Evolutionary conservation across 2,888 invertebrate genomes (phyloP).

Genomic region (Escarpia spicata): DNA sequence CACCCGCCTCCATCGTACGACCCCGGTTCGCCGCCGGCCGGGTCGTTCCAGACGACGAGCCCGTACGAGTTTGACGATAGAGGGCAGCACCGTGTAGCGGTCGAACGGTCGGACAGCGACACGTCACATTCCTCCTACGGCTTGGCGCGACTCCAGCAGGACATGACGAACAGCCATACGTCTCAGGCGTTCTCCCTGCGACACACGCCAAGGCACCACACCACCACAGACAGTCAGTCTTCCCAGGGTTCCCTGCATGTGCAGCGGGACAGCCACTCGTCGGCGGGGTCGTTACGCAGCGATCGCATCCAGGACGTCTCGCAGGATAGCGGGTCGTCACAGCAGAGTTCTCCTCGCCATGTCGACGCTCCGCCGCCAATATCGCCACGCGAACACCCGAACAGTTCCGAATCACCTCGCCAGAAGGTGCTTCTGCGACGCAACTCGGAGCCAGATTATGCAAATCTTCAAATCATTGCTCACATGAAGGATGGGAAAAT

Average conservation of each 20-base stretch:
- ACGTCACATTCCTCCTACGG: conserved; percentile 60
- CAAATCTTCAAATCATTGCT: conserved; percentile 46
- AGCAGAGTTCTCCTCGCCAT: conserved; percentile 28
- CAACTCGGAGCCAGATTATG: conserved; percentile 60
- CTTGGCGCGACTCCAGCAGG: conserved; percentile 37
- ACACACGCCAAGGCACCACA: conserved; percentile 30
- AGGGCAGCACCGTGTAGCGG: conserved; percentile 6
- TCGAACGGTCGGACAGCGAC: conserved; percentile 61
- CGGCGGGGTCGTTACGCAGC: conserved; percentile 59
- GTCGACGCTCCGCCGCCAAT: not conserved
- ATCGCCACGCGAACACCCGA: not conserved
- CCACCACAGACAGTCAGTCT: conserved; percentile 64
- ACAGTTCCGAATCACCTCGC: not conserved
- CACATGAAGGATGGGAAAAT: conserved; percentile 31
- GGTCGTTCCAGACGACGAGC: conserved; percentile 30
- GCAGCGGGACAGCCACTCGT: conserved; percentile 59
- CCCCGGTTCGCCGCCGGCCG: conserved; percentile 3
- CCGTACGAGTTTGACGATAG: conserved; percentile 30
- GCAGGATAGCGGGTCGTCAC: conserved; percentile 21
- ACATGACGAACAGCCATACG: conserved; percentile 49
- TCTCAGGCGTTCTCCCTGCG: conserved; percentile 45
- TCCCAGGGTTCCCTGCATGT: conserved; percentile 71
- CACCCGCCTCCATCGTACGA: conserved; percentile 21
- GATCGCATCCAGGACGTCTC: conserved; percentile 27
- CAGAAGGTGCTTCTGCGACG: conserved; percentile 24